phyloP scores from a whole-genome alignment of 2,113 vertebrate genomes.

The Coptodon bakossiorum region DNA sequence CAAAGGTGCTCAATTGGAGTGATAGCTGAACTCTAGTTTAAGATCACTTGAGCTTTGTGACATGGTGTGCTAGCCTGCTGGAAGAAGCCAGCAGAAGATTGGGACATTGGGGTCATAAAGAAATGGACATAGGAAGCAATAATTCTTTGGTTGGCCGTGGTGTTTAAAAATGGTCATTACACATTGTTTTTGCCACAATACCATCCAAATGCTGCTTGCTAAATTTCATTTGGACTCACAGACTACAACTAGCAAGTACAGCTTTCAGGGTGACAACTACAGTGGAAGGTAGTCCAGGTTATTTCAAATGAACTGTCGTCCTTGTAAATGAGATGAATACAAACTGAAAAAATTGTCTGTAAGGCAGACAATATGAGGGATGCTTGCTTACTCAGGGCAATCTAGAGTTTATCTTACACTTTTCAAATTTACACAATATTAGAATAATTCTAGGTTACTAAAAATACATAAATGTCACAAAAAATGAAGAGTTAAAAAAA shows the following conservation, averaged over 20 bases:
- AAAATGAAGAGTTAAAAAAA: fast-evolving
- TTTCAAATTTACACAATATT: background rate
- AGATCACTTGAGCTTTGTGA: background rate
- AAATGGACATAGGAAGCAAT: background rate
- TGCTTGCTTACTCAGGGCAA: background rate
- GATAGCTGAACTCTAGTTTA: background rate
- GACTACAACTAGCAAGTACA: background rate
- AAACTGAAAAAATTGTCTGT: background rate
- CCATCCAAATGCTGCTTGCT: background rate
- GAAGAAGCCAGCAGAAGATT: background rate
- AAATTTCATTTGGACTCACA: background rate
- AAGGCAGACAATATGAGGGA: background rate
- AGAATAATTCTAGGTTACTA: background rate
- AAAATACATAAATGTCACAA: background rate
- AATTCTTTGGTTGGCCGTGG: background rate
- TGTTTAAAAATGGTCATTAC: background rate
- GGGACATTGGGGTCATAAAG: background rate
- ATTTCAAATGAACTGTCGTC: background rate
- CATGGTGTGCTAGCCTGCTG: background rate
- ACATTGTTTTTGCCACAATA: background rate
- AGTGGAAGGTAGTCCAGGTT: background rate
- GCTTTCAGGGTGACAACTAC: background rate
- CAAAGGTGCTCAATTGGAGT: background rate
- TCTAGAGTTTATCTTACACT: background rate
- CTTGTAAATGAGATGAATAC: background rate